phyloP scores from a whole-genome alignment of 2,888 invertebrate genomes.

The Omphaloscelis lunosa region DNA sequence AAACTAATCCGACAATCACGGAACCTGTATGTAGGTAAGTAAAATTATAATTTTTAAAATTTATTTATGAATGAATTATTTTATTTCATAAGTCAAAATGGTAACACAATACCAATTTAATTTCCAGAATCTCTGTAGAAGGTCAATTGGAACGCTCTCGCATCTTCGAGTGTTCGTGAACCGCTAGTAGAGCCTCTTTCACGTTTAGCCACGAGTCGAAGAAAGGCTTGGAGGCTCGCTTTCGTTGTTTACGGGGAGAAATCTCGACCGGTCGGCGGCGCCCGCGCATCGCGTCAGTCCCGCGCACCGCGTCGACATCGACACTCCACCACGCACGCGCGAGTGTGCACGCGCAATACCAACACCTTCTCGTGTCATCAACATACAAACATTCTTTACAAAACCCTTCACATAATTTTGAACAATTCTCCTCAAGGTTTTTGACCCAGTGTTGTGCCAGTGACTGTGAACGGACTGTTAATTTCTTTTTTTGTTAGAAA shows the following conservation, averaged over 20 bases:
- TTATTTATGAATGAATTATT: no score
- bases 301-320: conserved; percentile 78
- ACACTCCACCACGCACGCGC: conserved; percentile 68
- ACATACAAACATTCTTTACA: conserved; percentile 26
- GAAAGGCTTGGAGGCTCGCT: conserved; percentile 88
- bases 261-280: conserved; percentile 85
- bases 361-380: conserved; percentile 67
- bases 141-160: conserved; percentile 7
- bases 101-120: background rate
- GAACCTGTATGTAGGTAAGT: background rate
- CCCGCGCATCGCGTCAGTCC: conserved; percentile 71
- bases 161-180: conserved; percentile 65
- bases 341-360: conserved; percentile 44
- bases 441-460: conserved; percentile 66
- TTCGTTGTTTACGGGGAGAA: conserved; percentile 90
- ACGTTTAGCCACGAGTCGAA: conserved; percentile 85
- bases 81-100: background rate
- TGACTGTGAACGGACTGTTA: conserved; percentile 61
- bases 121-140: conserved; percentile 7
- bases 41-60: background rate
- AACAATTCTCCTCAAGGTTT: conserved; percentile 31
- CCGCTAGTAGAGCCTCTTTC: conserved; percentile 75
- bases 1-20: background rate
- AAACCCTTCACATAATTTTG: conserved; percentile 20
- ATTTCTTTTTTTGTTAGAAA: conserved; percentile 76